phyloP scores from a whole-genome alignment of 2,888 invertebrate genomes.

The Lasioglossum lativentre region DNA sequence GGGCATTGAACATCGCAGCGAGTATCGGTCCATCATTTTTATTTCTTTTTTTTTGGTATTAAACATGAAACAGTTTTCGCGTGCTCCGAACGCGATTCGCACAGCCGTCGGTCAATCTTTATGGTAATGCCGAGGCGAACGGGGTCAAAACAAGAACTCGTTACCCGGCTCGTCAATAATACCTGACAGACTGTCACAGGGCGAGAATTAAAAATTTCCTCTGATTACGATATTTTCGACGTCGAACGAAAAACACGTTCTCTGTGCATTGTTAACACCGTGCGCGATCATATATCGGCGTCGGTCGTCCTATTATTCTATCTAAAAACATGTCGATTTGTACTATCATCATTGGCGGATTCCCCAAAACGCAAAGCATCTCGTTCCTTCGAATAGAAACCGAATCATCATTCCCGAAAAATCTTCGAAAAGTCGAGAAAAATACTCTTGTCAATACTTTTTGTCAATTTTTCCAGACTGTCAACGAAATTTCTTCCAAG shows the following conservation, averaged over 20 bases:
- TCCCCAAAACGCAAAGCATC: no score
- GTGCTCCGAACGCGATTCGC: neutral
- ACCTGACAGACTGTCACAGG: neutral
- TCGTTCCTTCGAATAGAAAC: neutral
- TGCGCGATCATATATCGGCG: conserved; percentile 8
- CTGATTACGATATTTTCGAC: neutral
- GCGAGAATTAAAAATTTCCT: neutral
- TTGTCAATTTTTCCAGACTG: neutral
- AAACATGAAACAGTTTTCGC: neutral
- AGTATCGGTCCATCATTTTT: neutral
- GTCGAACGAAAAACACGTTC: neutral
- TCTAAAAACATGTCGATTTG: neutral
- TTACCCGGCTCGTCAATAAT: neutral
- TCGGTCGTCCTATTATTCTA: neutral
- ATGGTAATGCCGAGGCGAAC: neutral
- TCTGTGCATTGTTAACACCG: neutral
- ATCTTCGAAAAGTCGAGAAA: no score
- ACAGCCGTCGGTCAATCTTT: neutral
- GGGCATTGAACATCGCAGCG: neutral
- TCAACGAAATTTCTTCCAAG: neutral
- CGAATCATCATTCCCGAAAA: no score
- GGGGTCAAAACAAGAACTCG: neutral
- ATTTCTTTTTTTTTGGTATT: neutral
- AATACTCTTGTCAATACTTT: neutral
- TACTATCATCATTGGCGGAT: neutral